Percentiles rank a stretch among this genome's conserved stretches.
These are phyloP conservation scores for Emydoidea blandingii DNA, from an alignment of 2,797 vertebrate genomes.

Conservation along the genomic window DNA sequence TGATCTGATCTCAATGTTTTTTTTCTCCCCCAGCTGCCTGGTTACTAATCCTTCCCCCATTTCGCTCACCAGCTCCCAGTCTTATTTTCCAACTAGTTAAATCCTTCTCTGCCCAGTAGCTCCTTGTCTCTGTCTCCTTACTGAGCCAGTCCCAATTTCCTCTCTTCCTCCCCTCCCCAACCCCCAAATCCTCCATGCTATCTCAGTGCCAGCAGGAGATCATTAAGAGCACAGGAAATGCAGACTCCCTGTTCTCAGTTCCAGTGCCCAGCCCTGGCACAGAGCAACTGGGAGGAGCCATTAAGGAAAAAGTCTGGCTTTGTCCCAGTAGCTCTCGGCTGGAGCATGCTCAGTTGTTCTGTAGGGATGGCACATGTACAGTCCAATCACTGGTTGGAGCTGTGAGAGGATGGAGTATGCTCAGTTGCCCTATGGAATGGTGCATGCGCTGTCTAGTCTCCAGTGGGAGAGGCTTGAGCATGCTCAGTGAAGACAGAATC, in stretches of 20 bases:
- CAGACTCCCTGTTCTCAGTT: too few species aligned
- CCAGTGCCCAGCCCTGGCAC: too few species aligned
- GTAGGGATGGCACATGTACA: not conserved
- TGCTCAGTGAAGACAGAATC: too few species aligned
- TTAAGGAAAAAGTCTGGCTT: not conserved
- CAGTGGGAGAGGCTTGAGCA: not conserved
- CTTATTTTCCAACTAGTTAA: not conserved
- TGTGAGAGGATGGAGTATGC: not conserved
- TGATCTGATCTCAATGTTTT: not conserved
- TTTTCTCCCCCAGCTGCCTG: not conserved
- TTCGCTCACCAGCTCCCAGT: not conserved
- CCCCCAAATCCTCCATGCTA: not conserved
- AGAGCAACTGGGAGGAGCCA: too few species aligned
- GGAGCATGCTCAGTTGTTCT: not conserved
- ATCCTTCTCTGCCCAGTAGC: not conserved
- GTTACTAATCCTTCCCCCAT: not conserved
- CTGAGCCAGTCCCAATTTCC: not conserved
- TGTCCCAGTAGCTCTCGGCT: not conserved
- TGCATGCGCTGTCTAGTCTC: too few species aligned
- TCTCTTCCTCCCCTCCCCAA: not conserved
- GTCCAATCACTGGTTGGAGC: not conserved
- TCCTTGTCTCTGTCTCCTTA: too few species aligned
- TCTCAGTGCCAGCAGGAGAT: too few species aligned
- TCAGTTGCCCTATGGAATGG: not conserved
- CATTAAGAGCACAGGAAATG: too few species aligned